A percentile compares a stretch with the other conserved stretches of the same genome.
These are phyloP conservation scores for Phaethon lepturus DNA, from an alignment of 2,113 vertebrate species.

Conservation along the genomic window DNA sequence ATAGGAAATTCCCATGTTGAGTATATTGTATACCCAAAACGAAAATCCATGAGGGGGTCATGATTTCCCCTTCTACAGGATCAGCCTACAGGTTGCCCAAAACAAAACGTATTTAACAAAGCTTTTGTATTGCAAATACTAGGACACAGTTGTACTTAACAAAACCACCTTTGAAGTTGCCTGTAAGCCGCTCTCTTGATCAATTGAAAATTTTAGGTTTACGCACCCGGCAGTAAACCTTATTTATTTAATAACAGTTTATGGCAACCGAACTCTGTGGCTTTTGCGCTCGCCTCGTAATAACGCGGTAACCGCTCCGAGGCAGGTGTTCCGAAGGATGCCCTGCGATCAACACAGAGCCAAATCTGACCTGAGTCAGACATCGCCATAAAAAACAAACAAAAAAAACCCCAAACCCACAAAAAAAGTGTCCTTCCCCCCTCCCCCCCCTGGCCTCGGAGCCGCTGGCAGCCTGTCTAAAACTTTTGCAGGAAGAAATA, in stretches of 20 bases:
- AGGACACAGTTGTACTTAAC: background rate
- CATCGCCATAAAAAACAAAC: constrained; percentile 44
- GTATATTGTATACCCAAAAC: fast-evolving
- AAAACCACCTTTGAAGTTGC: constrained; percentile 65
- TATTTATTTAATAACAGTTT: constrained; percentile 72
- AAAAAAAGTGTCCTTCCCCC: too few relatives aligned
- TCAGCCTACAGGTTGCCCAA: background rate
- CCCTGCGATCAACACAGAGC: constrained; percentile 19
- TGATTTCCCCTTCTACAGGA: background rate
- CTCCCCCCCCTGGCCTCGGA: too few relatives aligned
- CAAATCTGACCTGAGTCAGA: constrained; percentile 11
- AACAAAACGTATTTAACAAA: background rate
- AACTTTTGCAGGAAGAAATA: background rate
- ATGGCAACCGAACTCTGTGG: constrained; percentile 75
- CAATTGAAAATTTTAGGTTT: constrained; percentile 71
- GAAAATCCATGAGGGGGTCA: background rate
- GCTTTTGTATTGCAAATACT: background rate
- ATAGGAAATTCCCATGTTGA: too few relatives aligned
- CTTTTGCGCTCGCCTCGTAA: constrained; percentile 68
- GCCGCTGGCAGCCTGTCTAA: background rate
- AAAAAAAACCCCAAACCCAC: too few relatives aligned
- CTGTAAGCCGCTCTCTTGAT: constrained; percentile 34
- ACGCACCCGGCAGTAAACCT: constrained; percentile 77
- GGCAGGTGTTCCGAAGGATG: constrained; percentile 81
- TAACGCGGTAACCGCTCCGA: constrained; percentile 55